These are phyloP conservation scores for Epistrophella euchroma DNA, from an alignment of 2,888 invertebrate species.

Conservation along the genomic window DNA sequence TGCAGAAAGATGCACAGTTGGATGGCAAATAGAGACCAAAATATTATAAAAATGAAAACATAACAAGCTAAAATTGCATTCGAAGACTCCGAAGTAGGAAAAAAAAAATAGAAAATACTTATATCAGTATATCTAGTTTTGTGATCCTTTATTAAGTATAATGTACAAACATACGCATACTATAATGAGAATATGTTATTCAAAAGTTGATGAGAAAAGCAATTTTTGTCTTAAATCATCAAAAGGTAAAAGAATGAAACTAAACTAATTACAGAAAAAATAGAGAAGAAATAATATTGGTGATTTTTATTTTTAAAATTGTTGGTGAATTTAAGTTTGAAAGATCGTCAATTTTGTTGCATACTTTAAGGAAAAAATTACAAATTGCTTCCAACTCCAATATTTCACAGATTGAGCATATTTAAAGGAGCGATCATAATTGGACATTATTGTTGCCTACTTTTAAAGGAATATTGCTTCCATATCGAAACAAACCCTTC, in stretches of 20 bases:
- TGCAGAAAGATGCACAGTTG: slow-evolving; percentile 39
- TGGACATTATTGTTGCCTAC: not conserved
- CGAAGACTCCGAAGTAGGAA: not conserved
- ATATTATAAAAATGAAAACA: not conserved
- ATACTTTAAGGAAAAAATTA: not conserved
- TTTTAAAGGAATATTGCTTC: not conserved
- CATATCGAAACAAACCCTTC: rapidly evolving
- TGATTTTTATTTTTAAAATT: not conserved
- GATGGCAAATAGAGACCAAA: slow-evolving; percentile 6
- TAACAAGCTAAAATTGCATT: not conserved
- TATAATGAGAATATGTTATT: too few species aligned
- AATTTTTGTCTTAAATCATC: too few species aligned
- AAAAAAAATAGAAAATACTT: not conserved
- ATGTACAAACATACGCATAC: too few species aligned
- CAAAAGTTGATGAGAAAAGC: too few species aligned
- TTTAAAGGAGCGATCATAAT: not conserved
- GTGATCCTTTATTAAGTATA: too few species aligned
- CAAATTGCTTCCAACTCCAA: not conserved
- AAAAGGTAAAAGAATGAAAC: too few species aligned
- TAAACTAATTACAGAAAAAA: too few species aligned
- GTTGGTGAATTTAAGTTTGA: slow-evolving; percentile 8
- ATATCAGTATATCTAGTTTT: too few species aligned
- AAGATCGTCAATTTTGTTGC: not conserved
- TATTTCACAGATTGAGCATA: not conserved
- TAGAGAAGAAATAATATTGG: too few species aligned